A percentile compares a stretch with the other conserved stretches of the same genome.
Conservation (phyloP, 2,797 vertebrate species). For the Phoeniculus purpureus region DNA sequence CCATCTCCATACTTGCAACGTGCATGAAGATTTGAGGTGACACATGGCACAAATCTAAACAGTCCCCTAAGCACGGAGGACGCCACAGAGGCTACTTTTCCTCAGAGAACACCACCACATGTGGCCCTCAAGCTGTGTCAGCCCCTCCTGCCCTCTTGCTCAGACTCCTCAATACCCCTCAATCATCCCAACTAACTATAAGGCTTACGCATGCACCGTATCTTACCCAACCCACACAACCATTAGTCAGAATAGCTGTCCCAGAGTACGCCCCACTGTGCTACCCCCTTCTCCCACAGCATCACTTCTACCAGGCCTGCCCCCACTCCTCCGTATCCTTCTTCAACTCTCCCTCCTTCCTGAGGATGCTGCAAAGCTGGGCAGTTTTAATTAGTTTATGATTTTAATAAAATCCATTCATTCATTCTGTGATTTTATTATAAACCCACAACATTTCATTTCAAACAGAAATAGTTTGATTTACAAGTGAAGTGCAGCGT, state of each 20-base stretch:
- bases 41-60: rapidly evolving
- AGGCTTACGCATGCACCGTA: rapidly evolving
- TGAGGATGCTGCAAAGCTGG: background rate
- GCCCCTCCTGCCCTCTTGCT: background rate
- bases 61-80: background rate
- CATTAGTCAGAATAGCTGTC: background rate
- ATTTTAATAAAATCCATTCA: background rate
- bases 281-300: background rate
- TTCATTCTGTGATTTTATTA: background rate
- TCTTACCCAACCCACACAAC: background rate
- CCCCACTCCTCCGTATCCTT: background rate
- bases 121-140: background rate
- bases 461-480: conserved; percentile 18
- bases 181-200: rapidly evolving
- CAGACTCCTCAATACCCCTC: background rate
- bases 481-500: background rate
- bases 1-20: background rate
- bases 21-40: background rate
- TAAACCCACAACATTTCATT: background rate
- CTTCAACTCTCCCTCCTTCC: background rate
- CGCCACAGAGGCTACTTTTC: background rate
- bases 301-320: background rate
- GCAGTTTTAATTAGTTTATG: background rate
- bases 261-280: background rate
- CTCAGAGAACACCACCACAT: background rate